phyloP scores from a whole-genome alignment of 2,888 invertebrate genomes.

The Dexiosoma caninum region DNA sequence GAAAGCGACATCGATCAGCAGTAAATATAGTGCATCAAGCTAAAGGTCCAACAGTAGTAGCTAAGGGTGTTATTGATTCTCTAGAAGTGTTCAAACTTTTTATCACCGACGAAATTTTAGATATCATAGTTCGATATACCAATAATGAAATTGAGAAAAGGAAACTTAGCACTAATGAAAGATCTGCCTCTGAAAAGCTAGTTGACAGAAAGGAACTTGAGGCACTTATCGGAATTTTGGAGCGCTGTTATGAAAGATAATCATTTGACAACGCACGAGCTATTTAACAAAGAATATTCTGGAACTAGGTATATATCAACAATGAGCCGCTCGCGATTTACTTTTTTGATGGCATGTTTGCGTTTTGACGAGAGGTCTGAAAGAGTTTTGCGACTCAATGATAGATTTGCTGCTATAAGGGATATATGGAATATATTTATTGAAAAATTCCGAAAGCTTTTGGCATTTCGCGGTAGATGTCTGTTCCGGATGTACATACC shows the following conservation, averaged over 20 bases:
- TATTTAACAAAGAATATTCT: conserved; percentile 5
- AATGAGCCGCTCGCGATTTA: background rate
- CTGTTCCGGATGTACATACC: too few species aligned
- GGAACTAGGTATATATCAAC: conserved; percentile 1
- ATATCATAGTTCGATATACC: background rate
- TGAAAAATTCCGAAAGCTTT: too few species aligned
- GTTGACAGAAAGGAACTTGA: conserved; percentile 11
- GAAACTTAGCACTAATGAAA: background rate
- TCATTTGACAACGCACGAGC: background rate
- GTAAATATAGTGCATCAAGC: conserved; percentile 10
- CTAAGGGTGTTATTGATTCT: background rate
- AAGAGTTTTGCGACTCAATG: background rate
- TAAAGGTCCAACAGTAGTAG: background rate
- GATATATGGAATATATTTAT: background rate
- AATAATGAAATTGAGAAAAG: conserved; percentile 1
- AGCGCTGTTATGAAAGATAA: conserved; percentile 21
- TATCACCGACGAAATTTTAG: conserved; percentile 12
- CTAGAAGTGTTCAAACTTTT: conserved; percentile 16
- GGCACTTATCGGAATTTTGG: conserved; percentile 14
- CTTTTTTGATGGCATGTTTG: background rate
- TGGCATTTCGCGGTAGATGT: too few species aligned
- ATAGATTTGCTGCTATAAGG: conserved; percentile 5
- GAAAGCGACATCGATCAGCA: background rate
- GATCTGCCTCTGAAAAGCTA: background rate
- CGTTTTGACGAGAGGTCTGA: background rate